Conservation (phyloP, 2,113 vertebrate genomes). For the Elachura formosa region DNA sequence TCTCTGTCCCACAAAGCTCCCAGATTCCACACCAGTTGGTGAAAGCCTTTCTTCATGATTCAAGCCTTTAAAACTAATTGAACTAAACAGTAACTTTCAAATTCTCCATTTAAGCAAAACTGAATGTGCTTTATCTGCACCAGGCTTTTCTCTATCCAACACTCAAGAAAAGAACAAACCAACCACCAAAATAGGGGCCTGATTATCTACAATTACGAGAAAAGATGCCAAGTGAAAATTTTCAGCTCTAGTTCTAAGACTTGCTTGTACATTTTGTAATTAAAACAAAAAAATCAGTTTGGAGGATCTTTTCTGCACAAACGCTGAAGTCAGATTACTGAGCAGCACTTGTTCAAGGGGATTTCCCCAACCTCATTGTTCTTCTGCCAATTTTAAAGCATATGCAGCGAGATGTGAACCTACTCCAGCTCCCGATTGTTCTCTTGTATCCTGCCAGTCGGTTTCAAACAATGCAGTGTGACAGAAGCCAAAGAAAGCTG, state of each 20-base stretch:
- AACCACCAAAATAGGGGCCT: not conserved
- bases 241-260: not conserved
- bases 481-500: conserved; percentile 24
- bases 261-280: not conserved
- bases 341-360: not conserved
- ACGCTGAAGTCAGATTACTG: not conserved
- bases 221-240: not conserved
- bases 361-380: conserved; percentile 48
- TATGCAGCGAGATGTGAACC: conserved; percentile 23
- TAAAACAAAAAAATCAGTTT: not conserved
- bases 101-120: not conserved
- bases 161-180: not conserved
- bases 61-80: not conserved
- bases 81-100: not conserved
- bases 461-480: not conserved
- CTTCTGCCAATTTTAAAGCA: conserved; percentile 31
- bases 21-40: not conserved
- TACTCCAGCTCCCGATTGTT: conserved; percentile 23
- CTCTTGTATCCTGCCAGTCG: conserved; percentile 26
- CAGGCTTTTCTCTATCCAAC: not conserved
- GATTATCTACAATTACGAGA: not conserved
- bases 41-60: not conserved
- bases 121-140: not conserved
- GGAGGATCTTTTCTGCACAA: not conserved
- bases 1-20: not conserved